phyloP scores from a whole-genome alignment of 2,888 invertebrate genomes.

The Athalia cordata region DNA sequence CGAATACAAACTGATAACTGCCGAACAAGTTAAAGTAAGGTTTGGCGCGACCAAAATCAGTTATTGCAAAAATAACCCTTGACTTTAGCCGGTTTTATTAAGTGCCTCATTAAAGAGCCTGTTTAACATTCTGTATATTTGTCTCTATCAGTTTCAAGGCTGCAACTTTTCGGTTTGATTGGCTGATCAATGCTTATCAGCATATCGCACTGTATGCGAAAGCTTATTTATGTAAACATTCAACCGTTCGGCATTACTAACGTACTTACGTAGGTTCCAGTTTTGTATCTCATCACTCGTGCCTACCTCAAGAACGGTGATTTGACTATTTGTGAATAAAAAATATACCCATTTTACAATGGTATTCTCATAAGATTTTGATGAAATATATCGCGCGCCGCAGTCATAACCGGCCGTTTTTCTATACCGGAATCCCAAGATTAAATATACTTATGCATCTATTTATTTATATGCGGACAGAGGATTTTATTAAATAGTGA shows the following conservation, averaged over 20 bases:
- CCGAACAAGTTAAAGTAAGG: background rate
- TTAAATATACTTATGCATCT: background rate
- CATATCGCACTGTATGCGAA: background rate
- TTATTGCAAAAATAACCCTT: background rate
- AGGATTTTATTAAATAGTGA: background rate
- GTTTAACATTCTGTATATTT: slow-evolving; percentile 15
- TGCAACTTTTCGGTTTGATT: slow-evolving; percentile 11
- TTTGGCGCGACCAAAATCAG: background rate
- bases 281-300: too few relatives aligned
- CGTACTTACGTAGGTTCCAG: too few relatives aligned
- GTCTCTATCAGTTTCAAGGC: slow-evolving; percentile 18
- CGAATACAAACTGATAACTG: background rate
- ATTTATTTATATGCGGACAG: background rate
- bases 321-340: too few relatives aligned
- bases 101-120: background rate
- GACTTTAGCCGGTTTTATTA: background rate
- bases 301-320: too few relatives aligned
- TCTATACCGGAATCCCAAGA: too few relatives aligned
- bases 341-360: too few relatives aligned
- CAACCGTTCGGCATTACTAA: too few relatives aligned
- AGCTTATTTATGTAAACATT: slow-evolving; percentile 6
- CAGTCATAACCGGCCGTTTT: too few relatives aligned
- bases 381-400: too few relatives aligned
- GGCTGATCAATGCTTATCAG: slow-evolving; percentile 19
- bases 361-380: too few relatives aligned